Evolutionary conservation across 1,140 invertebrate genomes (phyloP), one percentile per base, ranked within the genome.

Genomic region (Cherax quadricarinatus): DNA sequence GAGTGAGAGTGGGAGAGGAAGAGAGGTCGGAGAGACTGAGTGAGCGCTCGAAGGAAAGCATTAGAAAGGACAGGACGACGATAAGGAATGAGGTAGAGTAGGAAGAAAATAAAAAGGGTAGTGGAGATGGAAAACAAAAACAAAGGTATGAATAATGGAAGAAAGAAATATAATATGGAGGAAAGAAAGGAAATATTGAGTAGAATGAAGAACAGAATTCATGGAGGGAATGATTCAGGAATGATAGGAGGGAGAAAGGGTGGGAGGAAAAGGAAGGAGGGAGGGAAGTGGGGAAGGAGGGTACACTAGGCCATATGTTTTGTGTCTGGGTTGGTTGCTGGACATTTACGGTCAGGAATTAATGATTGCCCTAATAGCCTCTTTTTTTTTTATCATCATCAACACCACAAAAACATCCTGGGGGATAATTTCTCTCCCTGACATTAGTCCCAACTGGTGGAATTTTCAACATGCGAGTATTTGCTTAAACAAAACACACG

Each of bases 81-180:
- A 79, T 7, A 12, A 18, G 18, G 78, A 79, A 18, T 12, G 14
- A 79, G 48, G 30, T 4, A 66, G 62, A 9, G 62, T 5, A 16
- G 60, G 81, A 83, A 53, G 60, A 53, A 83, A 53, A 83, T 51
- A 83, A 53, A 83, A 53, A 83, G 5, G 30, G n/a, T 41, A 41
- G 30, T 41, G 30, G 30, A 41, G 30, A 41, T 41, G 30, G 30
- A 1, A 41, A 41, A 41, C 30, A 41, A 41, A 41, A 41, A 2
- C 30, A 41, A 41, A 41, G 30, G 30, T 41, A 41, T 41, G 30
- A 2, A 41, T 41, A 41, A 41, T 41, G 30, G 30, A 41, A 41
- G 30, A 41, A 41, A 41, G 30, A 41, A 41, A 41, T 41, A 41
- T 41, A 41, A 41, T 41, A 41, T 41, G 30, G 30, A 41, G 2